Evolutionary conservation across 2,888 invertebrate species (phyloP), one percentile per base, ranked within the genome.

Genomic region (Zaprionus obscuricornis): DNA sequence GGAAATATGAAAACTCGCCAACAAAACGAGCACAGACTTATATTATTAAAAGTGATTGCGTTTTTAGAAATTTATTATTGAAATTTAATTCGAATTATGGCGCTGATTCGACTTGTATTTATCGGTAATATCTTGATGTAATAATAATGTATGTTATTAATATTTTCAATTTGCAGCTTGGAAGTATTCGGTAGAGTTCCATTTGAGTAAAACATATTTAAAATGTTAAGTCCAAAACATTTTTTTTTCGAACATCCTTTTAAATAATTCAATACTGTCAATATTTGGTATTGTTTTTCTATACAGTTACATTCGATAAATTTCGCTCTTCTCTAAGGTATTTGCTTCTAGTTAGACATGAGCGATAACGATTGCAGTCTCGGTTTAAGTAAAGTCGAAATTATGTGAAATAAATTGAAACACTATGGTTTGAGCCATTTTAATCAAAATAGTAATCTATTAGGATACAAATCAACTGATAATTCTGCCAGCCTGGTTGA

Each of bases 1-100:
- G 68, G 51, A 45, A 7, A 2, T 88, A 76, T 47, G 54, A 64
- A 8, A 87, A 87, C 39, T 40, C 45, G 0, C 47, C 59, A 0
- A 36, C 47, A 0, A 46, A 20, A 7, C 78, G 74, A 0, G 36
- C 55, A 2, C 84, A 88, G 43, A 50, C 16, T 18, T 88, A 68
- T 18, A 11, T 39, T 7, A 33, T 78, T 0, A 40, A 42, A 7
- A 26, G 49, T 13, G 50, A 31, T 0, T 8, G 10, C 3, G 52
- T 58, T 3, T 76, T 69, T 27, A 40, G 49, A 13, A 56, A 45
- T 27, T 47, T 88, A 20, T 11, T 64, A 10, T 68, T 88, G 17
- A 26, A 18, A 24, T 84, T 88, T 11, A 54, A 33, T 2, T 57
- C 85, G 7, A 88, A 88, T 66, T 74, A 88, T 66, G 88, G 88